A percentile compares a stretch with the other conserved stretches of the same genome.
These are phyloP conservation scores for Nysson spinosus DNA, from an alignment of 2,888 invertebrate genomes.

Conservation along the genomic window DNA sequence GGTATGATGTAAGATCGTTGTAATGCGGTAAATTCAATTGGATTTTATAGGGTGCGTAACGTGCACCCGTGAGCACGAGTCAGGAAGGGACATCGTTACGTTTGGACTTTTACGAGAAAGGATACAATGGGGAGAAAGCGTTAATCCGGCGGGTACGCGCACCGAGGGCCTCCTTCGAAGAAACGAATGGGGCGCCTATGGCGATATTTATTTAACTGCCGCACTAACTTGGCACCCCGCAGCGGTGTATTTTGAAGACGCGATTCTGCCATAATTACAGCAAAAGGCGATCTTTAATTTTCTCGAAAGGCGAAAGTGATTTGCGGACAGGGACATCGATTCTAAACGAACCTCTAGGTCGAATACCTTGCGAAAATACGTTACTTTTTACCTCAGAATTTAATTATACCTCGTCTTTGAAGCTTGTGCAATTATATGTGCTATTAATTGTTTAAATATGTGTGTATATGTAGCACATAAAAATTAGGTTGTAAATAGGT, in stretches of 20 bases:
- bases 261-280: conserved; percentile 67
- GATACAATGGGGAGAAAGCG: conserved; percentile 51
- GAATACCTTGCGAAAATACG: background rate
- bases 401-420: too few species aligned
- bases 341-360: conserved; percentile 2
- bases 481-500: too few species aligned
- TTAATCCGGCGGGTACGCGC: conserved; percentile 42
- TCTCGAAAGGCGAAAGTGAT: conserved; percentile 49
- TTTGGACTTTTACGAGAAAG: conserved; percentile 50
- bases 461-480: too few species aligned
- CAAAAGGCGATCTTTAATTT: conserved; percentile 67
- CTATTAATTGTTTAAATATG: too few species aligned
- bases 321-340: conserved; percentile 32
- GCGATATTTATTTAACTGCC: conserved; percentile 69
- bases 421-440: too few species aligned
- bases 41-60: conserved; percentile 56
- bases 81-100: conserved; percentile 27
- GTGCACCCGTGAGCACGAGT: conserved; percentile 33
- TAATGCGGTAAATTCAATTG: conserved; percentile 49
- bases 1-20: too few species aligned
- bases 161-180: conserved; percentile 54
- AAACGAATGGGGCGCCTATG: conserved; percentile 58
- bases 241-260: conserved; percentile 62
- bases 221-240: conserved; percentile 67
- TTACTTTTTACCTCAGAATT: conserved; percentile 5